Conservation (phyloP, 2,888 invertebrate genomes). For the Cephus sareptanus region DNA sequence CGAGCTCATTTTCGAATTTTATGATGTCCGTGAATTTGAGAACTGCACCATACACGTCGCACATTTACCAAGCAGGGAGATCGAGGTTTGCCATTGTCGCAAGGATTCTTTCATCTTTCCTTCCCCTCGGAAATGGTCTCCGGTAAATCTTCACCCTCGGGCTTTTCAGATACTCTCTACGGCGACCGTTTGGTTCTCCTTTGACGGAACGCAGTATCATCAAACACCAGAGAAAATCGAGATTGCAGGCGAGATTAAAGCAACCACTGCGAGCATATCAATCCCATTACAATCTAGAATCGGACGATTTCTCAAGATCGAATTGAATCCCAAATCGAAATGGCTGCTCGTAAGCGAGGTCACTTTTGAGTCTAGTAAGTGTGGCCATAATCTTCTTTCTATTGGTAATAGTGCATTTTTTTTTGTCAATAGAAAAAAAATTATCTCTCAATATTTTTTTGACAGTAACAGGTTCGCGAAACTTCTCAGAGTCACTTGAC, state of each 20-base stretch:
- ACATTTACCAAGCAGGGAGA: slow-evolving; percentile 81
- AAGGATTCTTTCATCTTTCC: neutral
- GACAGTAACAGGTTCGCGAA: slow-evolving; percentile 35
- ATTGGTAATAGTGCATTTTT: neutral
- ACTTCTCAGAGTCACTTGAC: slow-evolving; percentile 31
- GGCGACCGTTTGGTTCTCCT: slow-evolving; percentile 81
- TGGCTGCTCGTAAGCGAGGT: slow-evolving; percentile 94
- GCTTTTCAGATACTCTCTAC: slow-evolving; percentile 77
- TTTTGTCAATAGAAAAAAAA: neutral
- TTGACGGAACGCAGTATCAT: slow-evolving; percentile 82
- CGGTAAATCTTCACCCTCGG: neutral
- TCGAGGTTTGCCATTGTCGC: slow-evolving; percentile 71
- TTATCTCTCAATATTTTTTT: neutral
- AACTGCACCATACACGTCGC: slow-evolving; percentile 58
- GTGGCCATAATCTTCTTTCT: slow-evolving; percentile 21
- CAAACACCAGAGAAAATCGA: slow-evolving; percentile 74
- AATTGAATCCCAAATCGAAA: slow-evolving; percentile 81
- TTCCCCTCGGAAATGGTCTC: neutral
- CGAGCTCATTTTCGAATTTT: slow-evolving; percentile 85
- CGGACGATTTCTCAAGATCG: slow-evolving; percentile 80
- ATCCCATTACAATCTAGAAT: slow-evolving; percentile 80
- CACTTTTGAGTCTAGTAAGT: slow-evolving; percentile 82
- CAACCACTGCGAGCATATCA: slow-evolving; percentile 72
- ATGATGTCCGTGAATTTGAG: slow-evolving; percentile 77
- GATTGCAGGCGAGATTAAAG: slow-evolving; percentile 69